A percentile compares a stretch with the other conserved stretches of the same genome.
Evolutionary conservation across 1,140 invertebrate genomes (phyloP).

Genomic region (Zaprionus capensis): DNA sequence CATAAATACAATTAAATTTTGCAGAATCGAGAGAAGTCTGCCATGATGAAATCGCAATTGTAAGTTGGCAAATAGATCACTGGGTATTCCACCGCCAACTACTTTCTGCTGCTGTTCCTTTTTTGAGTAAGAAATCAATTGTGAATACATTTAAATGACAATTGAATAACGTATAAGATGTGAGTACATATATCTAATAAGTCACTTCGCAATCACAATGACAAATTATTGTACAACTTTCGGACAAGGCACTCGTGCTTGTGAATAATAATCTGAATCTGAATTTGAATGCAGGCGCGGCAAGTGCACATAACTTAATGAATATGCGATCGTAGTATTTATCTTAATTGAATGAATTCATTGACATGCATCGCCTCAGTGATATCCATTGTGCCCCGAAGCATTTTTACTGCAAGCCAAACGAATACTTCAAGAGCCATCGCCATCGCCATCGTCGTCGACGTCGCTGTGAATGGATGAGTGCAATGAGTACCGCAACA

Average conservation of each 20-base stretch:
- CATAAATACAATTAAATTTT: too few relatives aligned
- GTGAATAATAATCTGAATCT: constrained; percentile 6
- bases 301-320: constrained; percentile 8
- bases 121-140: not conserved
- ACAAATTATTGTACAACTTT: constrained; percentile 2
- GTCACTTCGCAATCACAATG: too few relatives aligned
- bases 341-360: constrained; percentile 8
- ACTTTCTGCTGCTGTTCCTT: not conserved
- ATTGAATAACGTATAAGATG: not conserved
- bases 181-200: not conserved
- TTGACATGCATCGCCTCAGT: constrained; percentile 1
- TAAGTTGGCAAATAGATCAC: not conserved
- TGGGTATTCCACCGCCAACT: not conserved
- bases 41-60: not conserved
- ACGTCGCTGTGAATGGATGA: not conserved
- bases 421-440: not conserved
- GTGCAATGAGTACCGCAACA: constrained; percentile 15
- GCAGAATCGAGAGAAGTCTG: too few relatives aligned
- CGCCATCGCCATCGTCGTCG: not conserved
- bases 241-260: not conserved
- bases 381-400: not conserved
- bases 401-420: not conserved
- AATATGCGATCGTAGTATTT: constrained; percentile 10
- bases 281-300: not conserved
- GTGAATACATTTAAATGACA: constrained; percentile 4